phyloP scores from a whole-genome alignment of 2,113 vertebrate genomes.

The Microtus pennsylvanicus region DNA sequence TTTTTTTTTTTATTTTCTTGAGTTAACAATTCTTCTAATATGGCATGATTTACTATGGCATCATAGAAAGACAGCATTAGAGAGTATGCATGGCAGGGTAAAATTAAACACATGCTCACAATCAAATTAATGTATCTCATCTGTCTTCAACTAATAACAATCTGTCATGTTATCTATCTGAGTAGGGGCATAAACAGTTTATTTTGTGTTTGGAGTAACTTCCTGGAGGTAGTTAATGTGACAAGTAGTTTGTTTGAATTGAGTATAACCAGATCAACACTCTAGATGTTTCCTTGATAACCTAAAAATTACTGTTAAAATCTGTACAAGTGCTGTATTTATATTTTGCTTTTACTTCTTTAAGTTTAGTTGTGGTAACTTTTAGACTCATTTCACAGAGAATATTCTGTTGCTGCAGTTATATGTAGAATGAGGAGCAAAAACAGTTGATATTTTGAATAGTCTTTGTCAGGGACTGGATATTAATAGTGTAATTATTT shows the following conservation, averaged over 20 bases:
- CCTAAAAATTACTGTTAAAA: conserved; percentile 91
- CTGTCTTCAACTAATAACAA: conserved; percentile 95
- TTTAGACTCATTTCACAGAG: conserved; percentile 74
- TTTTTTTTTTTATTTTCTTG: conserved; percentile 76
- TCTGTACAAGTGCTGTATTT: conserved; percentile 85
- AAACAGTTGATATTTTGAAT: conserved; percentile 59
- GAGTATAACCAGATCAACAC: conserved; percentile 97
- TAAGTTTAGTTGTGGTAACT: conserved; percentile 77
- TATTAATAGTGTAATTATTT: conserved; percentile 53
- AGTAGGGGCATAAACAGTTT: conserved; percentile 97
- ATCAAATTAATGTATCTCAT: conserved; percentile 95
- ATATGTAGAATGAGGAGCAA: conserved; percentile 6
- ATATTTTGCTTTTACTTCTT: conserved; percentile 84
- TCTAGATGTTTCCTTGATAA: conserved; percentile 97
- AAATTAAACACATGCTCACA: conserved; percentile 95
- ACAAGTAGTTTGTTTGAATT: conserved; percentile 95
- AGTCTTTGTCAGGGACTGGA: conserved; percentile 6
- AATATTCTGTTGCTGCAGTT: conserved; percentile 79
- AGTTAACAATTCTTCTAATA: conserved; percentile 83
- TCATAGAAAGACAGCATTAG: conserved; percentile 84
- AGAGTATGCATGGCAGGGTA: conserved; percentile 88
- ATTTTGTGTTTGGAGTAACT: conserved; percentile 99
- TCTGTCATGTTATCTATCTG: conserved; percentile 96
- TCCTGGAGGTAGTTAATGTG: conserved; percentile 97
- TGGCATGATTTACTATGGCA: conserved; percentile 82